Evolutionary conservation across 2,113 vertebrate genomes (phyloP), one percentile per base, ranked within the genome.

Genomic region (Heloderma charlesbogerti): DNA sequence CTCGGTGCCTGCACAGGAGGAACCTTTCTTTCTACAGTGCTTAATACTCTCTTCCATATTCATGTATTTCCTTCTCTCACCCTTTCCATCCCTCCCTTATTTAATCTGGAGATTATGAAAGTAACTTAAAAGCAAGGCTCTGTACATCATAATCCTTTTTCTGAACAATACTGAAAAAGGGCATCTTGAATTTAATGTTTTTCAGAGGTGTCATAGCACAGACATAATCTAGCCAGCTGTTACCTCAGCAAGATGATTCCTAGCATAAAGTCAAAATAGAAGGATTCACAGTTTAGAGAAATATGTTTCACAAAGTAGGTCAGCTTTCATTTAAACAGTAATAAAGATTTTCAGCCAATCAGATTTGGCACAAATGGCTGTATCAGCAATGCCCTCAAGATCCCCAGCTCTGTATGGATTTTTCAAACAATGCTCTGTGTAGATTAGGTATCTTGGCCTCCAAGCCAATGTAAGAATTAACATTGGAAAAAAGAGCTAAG

Each of bases 21-120:
- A n/a, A n/a, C n/a, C n/a, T n/a, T n/a, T n/a, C n/a, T n/a, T n/a
- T n/a, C n/a, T 90, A 90, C 69, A 91, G 79, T 0, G 0, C 16
- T 91, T 87, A 94, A 90, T 66, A 90, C 22, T 84, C 63, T 48
- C 67, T 66, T 83, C 79, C 54, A 78, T 78, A 57, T 40, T 78
- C n/a, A 71, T 31, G 37, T 20, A 54, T 67, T 15, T 37, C 34
- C 15, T 31, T 90, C 82, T 79, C 31, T 75, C 43, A 51, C 66
- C 12, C 0, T 45, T 13, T 2, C 0, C 1, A 34, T 9, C 67
- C 48, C 22, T 66, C 79, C 79, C 88, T 45, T 2, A 85, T 69
- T 92, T 94, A 93, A 94, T 89, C 88, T 89, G 90, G 80, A 90
- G 86, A 96, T 94, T 90, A 84, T 48, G 81, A 91, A 94, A 90